phyloP scores from a whole-genome alignment of 2,113 vertebrate genomes.

The Rhineura floridana region DNA sequence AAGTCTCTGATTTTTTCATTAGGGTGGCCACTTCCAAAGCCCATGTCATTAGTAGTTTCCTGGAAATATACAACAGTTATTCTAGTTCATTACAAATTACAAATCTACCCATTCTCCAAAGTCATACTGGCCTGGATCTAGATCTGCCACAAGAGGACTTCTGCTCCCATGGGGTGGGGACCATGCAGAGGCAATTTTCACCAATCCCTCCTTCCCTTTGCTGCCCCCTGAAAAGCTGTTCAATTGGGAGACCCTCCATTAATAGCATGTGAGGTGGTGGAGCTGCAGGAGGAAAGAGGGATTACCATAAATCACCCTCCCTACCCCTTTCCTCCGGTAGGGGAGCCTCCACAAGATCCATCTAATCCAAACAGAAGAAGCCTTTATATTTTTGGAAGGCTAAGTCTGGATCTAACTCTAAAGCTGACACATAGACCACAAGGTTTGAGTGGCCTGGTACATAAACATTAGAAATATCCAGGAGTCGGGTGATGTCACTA shows the following conservation, averaged over 20 bases:
- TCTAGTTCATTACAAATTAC: neutral
- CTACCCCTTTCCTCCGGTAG: neutral
- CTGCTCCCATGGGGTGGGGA: too few relatives aligned
- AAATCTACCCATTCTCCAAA: neutral
- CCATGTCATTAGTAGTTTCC: conserved; percentile 94
- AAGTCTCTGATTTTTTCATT: conserved; percentile 98
- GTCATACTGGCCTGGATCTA: neutral
- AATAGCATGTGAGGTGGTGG: neutral
- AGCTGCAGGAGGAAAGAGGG: neutral
- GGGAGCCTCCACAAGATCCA: too few relatives aligned
- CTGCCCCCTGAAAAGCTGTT: too few relatives aligned
- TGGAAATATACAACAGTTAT: conserved; percentile 61
- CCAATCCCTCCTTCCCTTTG: too few relatives aligned
- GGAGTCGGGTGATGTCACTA: neutral
- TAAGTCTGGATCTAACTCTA: neutral
- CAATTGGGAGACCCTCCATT: neutral
- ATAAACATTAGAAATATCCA: neutral
- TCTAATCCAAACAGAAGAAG: neutral
- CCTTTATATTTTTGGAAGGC: neutral
- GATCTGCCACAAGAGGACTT: neutral
- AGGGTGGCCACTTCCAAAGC: conserved; percentile 92
- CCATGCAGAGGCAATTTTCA: too few relatives aligned
- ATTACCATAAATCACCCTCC: too few relatives aligned
- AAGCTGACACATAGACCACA: neutral
- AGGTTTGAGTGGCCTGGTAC: neutral